Base-by-base conservation (phyloP, 2,113 vertebrate genomes). In the Paralichthys olivaceus region DNA sequence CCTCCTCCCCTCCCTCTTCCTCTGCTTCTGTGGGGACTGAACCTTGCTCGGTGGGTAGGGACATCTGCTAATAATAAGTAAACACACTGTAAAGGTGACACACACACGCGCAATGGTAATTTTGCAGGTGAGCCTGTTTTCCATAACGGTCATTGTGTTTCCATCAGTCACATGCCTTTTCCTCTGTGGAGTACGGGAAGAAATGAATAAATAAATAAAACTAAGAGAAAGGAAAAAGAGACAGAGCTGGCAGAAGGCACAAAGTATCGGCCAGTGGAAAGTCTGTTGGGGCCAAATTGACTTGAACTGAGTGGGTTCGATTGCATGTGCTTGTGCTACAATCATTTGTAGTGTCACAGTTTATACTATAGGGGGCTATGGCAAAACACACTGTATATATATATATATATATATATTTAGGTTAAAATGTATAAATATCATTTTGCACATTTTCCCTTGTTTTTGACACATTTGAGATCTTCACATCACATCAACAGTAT, bases 21-120 rank as follows among this genome's bases (percentile, higher is more conserved):
- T 54, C 67, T 71, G 66, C 66, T 13, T 69, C 40, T 17, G 40
- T 78, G 77, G 69, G 79, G 69, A 59, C 26, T 54, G 70, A 23
- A 70, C 77, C 73, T 69, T 62, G 72, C 71, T 68, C 59, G 23
- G 68, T 53, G 74, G 23, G 29, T 40, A 68, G 67, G 45, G 65
- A 62, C 75, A 75, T 81, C 47, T 64, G 53, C 62, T 84, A 79
- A 84, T 83, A 75, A 87, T 78, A 79, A 83, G 51, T 32, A 83
- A 74, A 86, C 62, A 73, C 72, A 77, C 32, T 74, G 76, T 75
- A 68, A 59, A 84, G 60, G 57, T 82, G 79, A 59, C 63, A 29
- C 67, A 40, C 58, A 37, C 15, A 23, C 9, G 47, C 25, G 37
- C 54, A 7, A 20, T 68, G 57, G 37, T 40, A 11, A 40, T 9